Conservation (phyloP, 2,888 invertebrate genomes). For the Ephialtes manifestator region DNA sequence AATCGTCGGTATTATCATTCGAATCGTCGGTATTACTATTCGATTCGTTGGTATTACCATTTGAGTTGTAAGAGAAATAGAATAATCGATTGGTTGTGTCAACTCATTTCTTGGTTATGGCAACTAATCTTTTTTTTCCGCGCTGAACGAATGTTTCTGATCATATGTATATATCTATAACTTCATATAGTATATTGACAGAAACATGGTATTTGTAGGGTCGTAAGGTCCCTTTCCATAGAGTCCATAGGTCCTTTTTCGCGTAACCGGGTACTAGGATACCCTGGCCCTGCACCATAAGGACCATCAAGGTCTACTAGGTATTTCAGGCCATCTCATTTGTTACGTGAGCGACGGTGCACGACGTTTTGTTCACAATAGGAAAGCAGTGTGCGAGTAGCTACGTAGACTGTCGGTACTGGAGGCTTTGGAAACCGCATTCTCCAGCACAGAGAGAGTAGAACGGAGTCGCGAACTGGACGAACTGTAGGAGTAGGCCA, state of each 20-base stretch:
- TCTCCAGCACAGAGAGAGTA: conserved; percentile 26
- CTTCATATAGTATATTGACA: background rate
- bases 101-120: too few species aligned
- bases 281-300: background rate
- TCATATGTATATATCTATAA: too few species aligned
- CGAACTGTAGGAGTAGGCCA: conserved; percentile 62
- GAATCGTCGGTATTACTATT: too few species aligned
- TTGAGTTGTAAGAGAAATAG: too few species aligned
- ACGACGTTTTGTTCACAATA: conserved; percentile 74
- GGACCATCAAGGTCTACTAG: background rate
- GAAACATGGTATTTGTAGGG: background rate
- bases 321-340: conserved; percentile 73
- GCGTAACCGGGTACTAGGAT: background rate
- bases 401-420: conserved; percentile 50
- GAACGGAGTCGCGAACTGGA: conserved; percentile 29
- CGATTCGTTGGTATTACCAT: too few species aligned
- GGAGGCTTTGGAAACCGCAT: conserved; percentile 55
- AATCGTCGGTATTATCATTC: too few species aligned
- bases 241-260: background rate
- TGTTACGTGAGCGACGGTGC: conserved; percentile 78
- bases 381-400: conserved; percentile 59
- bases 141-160: too few species aligned
- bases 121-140: too few species aligned
- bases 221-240: background rate
- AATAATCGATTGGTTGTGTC: too few species aligned